phyloP scores from a whole-genome alignment of 1,140 invertebrate species.

The Pomacea maculata region DNA sequence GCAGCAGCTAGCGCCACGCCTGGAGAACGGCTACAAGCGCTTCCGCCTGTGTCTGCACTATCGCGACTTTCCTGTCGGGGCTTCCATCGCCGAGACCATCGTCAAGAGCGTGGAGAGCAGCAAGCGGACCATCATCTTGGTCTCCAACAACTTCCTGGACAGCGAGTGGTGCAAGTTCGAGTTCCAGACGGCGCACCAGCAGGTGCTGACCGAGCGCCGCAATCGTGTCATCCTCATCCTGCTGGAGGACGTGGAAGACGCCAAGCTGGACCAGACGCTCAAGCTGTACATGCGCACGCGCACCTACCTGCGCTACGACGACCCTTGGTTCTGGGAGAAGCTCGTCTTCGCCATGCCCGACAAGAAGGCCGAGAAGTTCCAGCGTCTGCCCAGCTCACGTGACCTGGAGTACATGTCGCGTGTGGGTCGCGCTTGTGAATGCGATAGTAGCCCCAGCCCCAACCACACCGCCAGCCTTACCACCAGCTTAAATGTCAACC shows the following conservation, averaged over 20 bases:
- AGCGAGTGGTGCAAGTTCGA: constrained; percentile 52
- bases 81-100: constrained; percentile 46
- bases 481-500: not conserved
- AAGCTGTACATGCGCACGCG: constrained; percentile 68
- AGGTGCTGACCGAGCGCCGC: constrained; percentile 37
- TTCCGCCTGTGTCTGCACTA: constrained; percentile 53
- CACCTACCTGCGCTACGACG: constrained; percentile 72
- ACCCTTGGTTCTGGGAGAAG: constrained; percentile 92
- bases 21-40: constrained; percentile 42
- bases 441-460: not conserved
- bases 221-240: constrained; percentile 44
- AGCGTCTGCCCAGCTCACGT: constrained; percentile 23
- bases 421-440: not conserved
- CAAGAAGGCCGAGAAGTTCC: constrained; percentile 20
- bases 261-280: constrained; percentile 39
- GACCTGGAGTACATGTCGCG: constrained; percentile 28
- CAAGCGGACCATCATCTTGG: constrained; percentile 43
- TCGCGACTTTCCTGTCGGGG: constrained; percentile 45
- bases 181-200: constrained; percentile 49
- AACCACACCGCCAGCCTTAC: not conserved
- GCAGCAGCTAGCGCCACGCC: constrained; percentile 40
- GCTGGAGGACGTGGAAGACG: constrained; percentile 39
- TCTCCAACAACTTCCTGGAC: constrained; percentile 44
- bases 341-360: constrained; percentile 85
- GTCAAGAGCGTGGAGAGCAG: constrained; percentile 42